phyloP scores from a whole-genome alignment of 2,888 invertebrate species.

The Calameuta filiformis region DNA sequence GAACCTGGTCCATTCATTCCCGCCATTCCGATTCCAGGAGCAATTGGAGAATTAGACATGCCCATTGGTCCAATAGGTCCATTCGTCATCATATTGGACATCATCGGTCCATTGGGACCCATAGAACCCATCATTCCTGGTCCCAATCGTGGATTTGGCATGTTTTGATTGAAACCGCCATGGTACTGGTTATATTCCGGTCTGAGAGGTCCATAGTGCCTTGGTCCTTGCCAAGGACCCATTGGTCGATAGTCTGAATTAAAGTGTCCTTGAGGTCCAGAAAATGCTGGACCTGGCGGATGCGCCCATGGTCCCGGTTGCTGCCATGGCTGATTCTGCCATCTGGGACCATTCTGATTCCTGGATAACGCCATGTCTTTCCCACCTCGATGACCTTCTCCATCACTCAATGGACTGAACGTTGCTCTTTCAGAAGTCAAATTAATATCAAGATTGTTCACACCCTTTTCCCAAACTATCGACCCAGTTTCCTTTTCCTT shows the following conservation, averaged over 20 bases:
- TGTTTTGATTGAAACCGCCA: slow-evolving; percentile 44
- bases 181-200: slow-evolving; percentile 48
- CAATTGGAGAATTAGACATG: slow-evolving; percentile 32
- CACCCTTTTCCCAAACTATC: slow-evolving; percentile 55
- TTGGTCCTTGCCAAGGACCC: slow-evolving; percentile 61
- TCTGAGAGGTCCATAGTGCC: slow-evolving; percentile 59
- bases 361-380: slow-evolving; percentile 60
- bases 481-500: slow-evolving; percentile 74
- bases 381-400: slow-evolving; percentile 60
- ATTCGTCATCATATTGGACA: slow-evolving; percentile 43
- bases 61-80: slow-evolving; percentile 49
- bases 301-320: slow-evolving; percentile 55
- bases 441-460: slow-evolving; percentile 37
- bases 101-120: slow-evolving; percentile 43
- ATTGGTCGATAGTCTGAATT: slow-evolving; percentile 54
- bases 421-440: slow-evolving; percentile 39
- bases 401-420: slow-evolving; percentile 58
- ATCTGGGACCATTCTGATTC: slow-evolving; percentile 53
- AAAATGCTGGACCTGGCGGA: slow-evolving; percentile 54
- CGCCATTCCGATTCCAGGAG: slow-evolving; percentile 31
- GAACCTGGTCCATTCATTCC: slow-evolving; percentile 44
- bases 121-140: slow-evolving; percentile 51
- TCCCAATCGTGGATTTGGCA: slow-evolving; percentile 49
- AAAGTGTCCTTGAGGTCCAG: slow-evolving; percentile 46
- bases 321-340: slow-evolving; percentile 58